Percentiles rank a stretch among this genome's conserved stretches.
These are phyloP conservation scores for Aradophagus sp. DNA, from an alignment of 1,140 invertebrate species.

Conservation along the genomic window DNA sequence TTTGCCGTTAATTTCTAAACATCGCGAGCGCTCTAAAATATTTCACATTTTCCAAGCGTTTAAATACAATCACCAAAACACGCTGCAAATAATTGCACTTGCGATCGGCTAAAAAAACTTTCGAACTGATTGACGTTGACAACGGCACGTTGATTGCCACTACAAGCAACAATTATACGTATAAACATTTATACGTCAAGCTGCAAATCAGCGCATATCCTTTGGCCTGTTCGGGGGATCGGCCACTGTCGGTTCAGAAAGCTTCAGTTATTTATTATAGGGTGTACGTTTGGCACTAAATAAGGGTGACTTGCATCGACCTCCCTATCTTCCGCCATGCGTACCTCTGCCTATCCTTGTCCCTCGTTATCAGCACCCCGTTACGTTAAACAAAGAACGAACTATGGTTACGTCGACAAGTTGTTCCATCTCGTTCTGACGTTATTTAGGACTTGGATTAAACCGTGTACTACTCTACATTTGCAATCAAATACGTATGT, in stretches of 20 bases:
- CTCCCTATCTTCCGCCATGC: slow-evolving; percentile 54
- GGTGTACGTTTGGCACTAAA: slow-evolving; percentile 64
- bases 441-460: slow-evolving; percentile 67
- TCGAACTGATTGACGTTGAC: not conserved
- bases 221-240: slow-evolving; percentile 51
- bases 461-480: slow-evolving; percentile 62
- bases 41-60: too few species aligned
- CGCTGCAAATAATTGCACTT: too few species aligned
- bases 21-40: too few species aligned
- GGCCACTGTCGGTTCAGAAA: slow-evolving; percentile 54
- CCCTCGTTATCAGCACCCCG: slow-evolving; percentile 45
- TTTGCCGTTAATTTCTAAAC: too few species aligned
- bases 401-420: slow-evolving; percentile 38
- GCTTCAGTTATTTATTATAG: slow-evolving; percentile 64
- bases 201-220: slow-evolving; percentile 43
- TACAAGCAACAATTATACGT: slow-evolving; percentile 14
- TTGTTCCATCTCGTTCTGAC: slow-evolving; percentile 59
- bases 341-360: slow-evolving; percentile 40
- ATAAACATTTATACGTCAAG: slow-evolving; percentile 28
- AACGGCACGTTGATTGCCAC: slow-evolving; percentile 3
- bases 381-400: slow-evolving; percentile 22
- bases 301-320: slow-evolving; percentile 61
- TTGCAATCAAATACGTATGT: slow-evolving; percentile 58
- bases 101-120: not conserved
- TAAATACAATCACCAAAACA: too few species aligned